Evolutionary conservation across 2,888 invertebrate species (phyloP).

Genomic region (Rotaria magnacalcarata): DNA sequence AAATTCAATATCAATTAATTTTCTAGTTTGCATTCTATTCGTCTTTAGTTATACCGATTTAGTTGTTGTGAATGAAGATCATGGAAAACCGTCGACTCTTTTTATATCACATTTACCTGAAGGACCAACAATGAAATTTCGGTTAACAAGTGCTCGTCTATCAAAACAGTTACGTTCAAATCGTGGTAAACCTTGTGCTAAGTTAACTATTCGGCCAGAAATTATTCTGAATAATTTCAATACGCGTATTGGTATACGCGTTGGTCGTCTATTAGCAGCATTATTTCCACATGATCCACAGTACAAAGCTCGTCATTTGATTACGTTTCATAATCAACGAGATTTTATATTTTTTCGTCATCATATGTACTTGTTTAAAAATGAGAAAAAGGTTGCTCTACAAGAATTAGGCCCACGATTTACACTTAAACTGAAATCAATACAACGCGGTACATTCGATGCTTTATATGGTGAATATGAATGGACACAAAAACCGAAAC

Average conservation of each 20-base stretch:
- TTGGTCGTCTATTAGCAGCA: constrained; percentile 83
- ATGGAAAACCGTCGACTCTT: constrained; percentile 70
- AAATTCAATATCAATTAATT: background rate
- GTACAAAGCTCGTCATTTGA: constrained; percentile 83
- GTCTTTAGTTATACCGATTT: constrained; percentile 63
- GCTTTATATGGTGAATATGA: constrained; percentile 92
- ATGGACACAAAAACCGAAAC: constrained; percentile 69
- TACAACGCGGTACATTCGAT: constrained; percentile 95
- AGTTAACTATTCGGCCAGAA: constrained; percentile 83
- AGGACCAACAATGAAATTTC: constrained; percentile 93
- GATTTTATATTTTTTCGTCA: constrained; percentile 98
- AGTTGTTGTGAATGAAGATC: constrained; percentile 86
- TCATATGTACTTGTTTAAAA: constrained; percentile 69
- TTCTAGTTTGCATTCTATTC: constrained; percentile 49
- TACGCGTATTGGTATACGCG: constrained; percentile 81
- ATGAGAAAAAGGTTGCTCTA: constrained; percentile 68
- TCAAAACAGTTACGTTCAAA: constrained; percentile 1
- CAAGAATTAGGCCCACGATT: constrained; percentile 94
- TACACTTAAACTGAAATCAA: constrained; percentile 80
- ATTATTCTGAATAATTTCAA: constrained; percentile 90
- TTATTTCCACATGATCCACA: constrained; percentile 91
- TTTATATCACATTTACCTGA: constrained; percentile 86
- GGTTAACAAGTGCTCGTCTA: constrained; percentile 82
- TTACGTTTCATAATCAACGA: constrained; percentile 96
- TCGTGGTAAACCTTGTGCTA: constrained; percentile 63